phyloP scores from a whole-genome alignment of 1,140 invertebrate species.

The Drosophila guanche region DNA sequence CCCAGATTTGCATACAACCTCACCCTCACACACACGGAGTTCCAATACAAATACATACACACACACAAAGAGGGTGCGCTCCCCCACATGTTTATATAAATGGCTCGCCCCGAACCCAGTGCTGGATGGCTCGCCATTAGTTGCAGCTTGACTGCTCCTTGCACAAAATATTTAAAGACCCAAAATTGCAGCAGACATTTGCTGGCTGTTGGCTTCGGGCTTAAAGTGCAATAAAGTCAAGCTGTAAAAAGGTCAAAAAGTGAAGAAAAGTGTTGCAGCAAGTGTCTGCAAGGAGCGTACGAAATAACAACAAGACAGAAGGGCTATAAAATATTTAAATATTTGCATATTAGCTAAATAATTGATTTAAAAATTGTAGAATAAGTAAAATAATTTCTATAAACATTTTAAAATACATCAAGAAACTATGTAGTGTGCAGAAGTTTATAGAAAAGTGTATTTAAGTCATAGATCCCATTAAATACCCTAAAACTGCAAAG shows the following conservation, averaged over 20 bases:
- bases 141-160: slow-evolving; percentile 21
- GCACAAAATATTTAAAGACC: slow-evolving; percentile 37
- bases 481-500: too few species aligned
- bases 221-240: slow-evolving; percentile 1
- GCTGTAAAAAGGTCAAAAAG: slow-evolving; percentile 8
- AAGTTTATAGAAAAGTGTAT: too few species aligned
- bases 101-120: slow-evolving; percentile 1
- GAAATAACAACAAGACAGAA: too few species aligned
- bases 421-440: too few species aligned
- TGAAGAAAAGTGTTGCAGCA: neutral
- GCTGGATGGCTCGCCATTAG: slow-evolving; percentile 7
- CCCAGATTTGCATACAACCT: slow-evolving; percentile 59
- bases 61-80: slow-evolving; percentile 4
- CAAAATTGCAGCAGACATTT: slow-evolving; percentile 42
- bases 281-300: too few species aligned
- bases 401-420: too few species aligned
- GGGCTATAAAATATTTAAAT: too few species aligned
- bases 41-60: slow-evolving; percentile 6
- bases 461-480: too few species aligned
- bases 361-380: too few species aligned
- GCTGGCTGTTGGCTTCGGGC: neutral
- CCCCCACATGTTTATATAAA: slow-evolving; percentile 41
- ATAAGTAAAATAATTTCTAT: too few species aligned
- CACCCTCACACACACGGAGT: neutral
- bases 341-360: too few species aligned